phyloP scores from a whole-genome alignment of 2,888 invertebrate species.

The Lasius fuliginosus region DNA sequence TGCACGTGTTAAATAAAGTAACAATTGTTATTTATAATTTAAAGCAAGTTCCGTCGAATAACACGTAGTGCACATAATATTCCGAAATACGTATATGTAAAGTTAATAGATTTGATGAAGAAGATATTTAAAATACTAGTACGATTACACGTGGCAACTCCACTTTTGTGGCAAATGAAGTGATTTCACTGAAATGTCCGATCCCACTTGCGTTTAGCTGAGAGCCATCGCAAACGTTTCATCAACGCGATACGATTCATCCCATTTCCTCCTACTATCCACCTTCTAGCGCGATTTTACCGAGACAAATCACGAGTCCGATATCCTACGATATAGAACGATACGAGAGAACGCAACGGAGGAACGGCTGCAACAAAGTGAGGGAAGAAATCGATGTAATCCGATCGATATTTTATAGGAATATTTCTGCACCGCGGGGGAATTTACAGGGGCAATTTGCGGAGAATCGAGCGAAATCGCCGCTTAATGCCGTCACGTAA shows the following conservation, averaged over 20 bases:
- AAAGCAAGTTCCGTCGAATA: not conserved
- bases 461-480: conserved; percentile 75
- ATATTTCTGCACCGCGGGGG: conserved; percentile 60
- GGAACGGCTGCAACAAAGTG: conserved; percentile 29
- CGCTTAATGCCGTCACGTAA: conserved; percentile 79
- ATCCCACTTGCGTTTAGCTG: conserved; percentile 22
- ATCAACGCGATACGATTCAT: conserved; percentile 33
- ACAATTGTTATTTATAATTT: not conserved
- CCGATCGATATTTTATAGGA: conserved; percentile 43
- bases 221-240: conserved; percentile 35
- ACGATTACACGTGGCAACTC: not conserved
- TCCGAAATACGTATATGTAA: not conserved
- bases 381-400: conserved; percentile 49
- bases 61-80: not conserved
- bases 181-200: conserved; percentile 15
- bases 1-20: not conserved
- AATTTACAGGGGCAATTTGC: conserved; percentile 73
- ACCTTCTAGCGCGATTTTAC: conserved; percentile 29
- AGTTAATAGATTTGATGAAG: not conserved
- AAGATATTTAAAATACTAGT: not conserved
- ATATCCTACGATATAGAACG: conserved; percentile 27
- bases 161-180: conserved; percentile 9
- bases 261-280: conserved; percentile 40
- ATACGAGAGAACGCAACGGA: not conserved
- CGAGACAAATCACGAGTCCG: conserved; percentile 47